Evolutionary conservation across 53 echinoderm and acorn worm genomes (phyloP).

Genomic region (Temnopleurus reevesii): DNA sequence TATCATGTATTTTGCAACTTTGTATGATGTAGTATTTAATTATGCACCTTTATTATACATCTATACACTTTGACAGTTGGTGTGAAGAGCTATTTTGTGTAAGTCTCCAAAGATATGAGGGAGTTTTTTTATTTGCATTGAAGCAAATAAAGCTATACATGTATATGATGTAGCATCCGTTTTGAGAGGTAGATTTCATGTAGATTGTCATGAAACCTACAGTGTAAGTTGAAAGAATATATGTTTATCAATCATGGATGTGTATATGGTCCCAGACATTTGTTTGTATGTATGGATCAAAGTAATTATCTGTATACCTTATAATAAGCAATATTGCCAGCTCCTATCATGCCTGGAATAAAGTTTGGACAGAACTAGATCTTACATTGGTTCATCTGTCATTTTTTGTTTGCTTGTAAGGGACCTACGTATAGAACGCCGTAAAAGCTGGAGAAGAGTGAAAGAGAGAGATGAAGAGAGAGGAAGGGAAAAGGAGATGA

Average conservation of each 20-base stretch:
- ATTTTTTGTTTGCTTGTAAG: too few relatives aligned
- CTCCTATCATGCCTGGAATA: neutral
- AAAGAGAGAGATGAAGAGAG: neutral
- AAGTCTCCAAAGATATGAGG: too few relatives aligned
- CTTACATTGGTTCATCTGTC: neutral
- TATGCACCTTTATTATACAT: too few relatives aligned
- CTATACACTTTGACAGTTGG: too few relatives aligned
- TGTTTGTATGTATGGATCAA: neutral
- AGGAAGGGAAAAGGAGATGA: neutral
- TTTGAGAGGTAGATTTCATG: neutral
- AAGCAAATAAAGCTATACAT: neutral
- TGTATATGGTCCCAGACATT: neutral
- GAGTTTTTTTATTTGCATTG: neutral
- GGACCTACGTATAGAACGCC: too few relatives aligned
- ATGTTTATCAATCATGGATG: neutral
- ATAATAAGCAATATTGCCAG: slow-evolving; percentile 18
- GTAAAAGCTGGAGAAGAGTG: too few relatives aligned
- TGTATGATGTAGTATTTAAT: too few relatives aligned
- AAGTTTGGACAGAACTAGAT: neutral
- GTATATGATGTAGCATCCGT: too few relatives aligned
- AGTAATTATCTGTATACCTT: slow-evolving; percentile 4
- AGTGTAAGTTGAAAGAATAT: neutral
- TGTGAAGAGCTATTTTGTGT: too few relatives aligned
- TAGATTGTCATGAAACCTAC: neutral
- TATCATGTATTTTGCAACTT: too few relatives aligned